These are phyloP conservation scores for Forbesichthys papilliferus DNA, from an alignment of 2,113 vertebrate genomes.

Conservation along the genomic window DNA sequence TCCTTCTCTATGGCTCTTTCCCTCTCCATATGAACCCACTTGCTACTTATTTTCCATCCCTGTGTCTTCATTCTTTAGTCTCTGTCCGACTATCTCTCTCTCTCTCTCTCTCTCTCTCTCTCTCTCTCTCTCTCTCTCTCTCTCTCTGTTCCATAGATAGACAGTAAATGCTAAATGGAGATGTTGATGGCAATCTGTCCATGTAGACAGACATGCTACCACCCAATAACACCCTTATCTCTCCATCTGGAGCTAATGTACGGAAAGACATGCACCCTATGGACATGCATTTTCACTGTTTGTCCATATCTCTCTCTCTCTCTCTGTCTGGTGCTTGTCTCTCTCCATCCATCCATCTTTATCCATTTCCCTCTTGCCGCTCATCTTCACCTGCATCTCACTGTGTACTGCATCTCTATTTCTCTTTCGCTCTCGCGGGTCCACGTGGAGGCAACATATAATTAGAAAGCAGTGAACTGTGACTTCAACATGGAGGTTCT, in stretches of 20 bases:
- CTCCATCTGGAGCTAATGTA: background rate
- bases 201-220: background rate
- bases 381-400: background rate
- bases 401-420: background rate
- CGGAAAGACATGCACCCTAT: background rate
- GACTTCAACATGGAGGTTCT: constrained; percentile 53
- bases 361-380: constrained; percentile 23
- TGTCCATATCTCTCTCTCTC: background rate
- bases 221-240: background rate
- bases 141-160: background rate
- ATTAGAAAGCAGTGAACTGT: constrained; percentile 65
- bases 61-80: too few relatives aligned
- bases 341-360: constrained; percentile 23
- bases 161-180: background rate
- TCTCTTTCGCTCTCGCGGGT: constrained; percentile 29
- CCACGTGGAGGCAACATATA: constrained; percentile 65
- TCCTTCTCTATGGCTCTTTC: too few relatives aligned
- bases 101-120: background rate
- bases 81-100: background rate
- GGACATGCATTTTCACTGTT: background rate
- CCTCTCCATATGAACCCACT: too few relatives aligned
- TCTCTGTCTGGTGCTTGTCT: constrained; percentile 1
- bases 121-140: constrained; percentile 1
- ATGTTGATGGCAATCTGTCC: background rate
- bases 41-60: too few relatives aligned